Percentiles rank a stretch among this genome's conserved stretches.
These are phyloP conservation scores for Lordiphosa fenestrarum DNA, from an alignment of 2,888 invertebrate species.

Conservation along the genomic window DNA sequence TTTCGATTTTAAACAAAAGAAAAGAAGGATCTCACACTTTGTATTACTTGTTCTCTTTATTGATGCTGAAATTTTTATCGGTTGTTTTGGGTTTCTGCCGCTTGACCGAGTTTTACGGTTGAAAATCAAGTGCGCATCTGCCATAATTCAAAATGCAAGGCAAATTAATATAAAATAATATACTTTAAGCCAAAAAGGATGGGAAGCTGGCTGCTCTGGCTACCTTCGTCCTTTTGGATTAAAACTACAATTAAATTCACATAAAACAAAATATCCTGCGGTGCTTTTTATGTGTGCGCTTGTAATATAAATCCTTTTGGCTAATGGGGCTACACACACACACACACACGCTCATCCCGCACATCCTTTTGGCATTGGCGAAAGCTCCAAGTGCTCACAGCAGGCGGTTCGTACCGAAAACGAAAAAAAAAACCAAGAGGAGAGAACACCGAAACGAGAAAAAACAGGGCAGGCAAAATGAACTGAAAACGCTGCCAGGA, in stretches of 20 bases:
- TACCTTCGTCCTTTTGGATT: slow-evolving; percentile 46
- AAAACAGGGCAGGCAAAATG: slow-evolving; percentile 44
- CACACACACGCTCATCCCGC: slow-evolving; percentile 9
- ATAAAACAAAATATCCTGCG: slow-evolving; percentile 76
- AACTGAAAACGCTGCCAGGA: slow-evolving; percentile 49
- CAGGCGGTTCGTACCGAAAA: slow-evolving; percentile 43
- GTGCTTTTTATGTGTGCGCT: slow-evolving; percentile 63
- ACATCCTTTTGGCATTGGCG: slow-evolving; percentile 47
- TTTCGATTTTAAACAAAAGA: neutral
- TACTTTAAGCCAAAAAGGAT: neutral
- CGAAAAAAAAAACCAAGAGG: slow-evolving; percentile 7
- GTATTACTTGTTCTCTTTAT: slow-evolving; percentile 11
- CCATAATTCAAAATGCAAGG: slow-evolving; percentile 46
- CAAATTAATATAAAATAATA: slow-evolving; percentile 45
- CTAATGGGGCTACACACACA: slow-evolving; percentile 53
- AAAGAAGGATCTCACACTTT: neutral
- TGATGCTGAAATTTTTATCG: slow-evolving; percentile 2
- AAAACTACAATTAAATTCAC: slow-evolving; percentile 76
- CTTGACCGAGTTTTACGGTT: slow-evolving; percentile 41
- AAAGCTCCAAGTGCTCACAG: slow-evolving; percentile 60
- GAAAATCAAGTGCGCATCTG: slow-evolving; percentile 16
- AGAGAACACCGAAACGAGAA: slow-evolving; percentile 5
- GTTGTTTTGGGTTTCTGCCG: slow-evolving; percentile 4
- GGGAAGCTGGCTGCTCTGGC: slow-evolving; percentile 13
- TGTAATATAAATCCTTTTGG: slow-evolving; percentile 71